Evolutionary conservation across 2,888 invertebrate species (phyloP), one percentile per base, ranked within the genome.

Genomic region (Bursaphelenchus okinawaensis): DNA sequence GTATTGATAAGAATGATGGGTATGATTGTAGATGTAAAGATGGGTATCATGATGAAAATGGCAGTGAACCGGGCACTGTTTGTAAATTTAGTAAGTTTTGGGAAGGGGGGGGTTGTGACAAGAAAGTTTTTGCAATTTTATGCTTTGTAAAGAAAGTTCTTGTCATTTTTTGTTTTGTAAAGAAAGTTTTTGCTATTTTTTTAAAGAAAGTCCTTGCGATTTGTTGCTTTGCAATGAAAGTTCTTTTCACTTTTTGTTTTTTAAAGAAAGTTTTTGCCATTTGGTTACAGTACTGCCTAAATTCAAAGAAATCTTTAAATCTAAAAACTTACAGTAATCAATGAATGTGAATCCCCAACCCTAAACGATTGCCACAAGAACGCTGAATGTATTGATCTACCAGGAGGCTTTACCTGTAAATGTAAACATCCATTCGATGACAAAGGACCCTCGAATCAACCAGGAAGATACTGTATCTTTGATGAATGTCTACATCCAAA

Each of bases 321-420:
- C 54, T 8, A 16, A 40, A 40, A 40, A 19, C 19, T 40, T 16
- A 40, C 40, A 75, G 76, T 79, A 75, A 78, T 81, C 74, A 80
- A 82, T 68, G 81, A 81, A 62, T 81, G 81, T 64, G 76, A 78
- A 29, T 74, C 74, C 16, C 68, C 74, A 16, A 76, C 76, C 54
- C 74, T 82, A 51, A 80, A 83, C 67, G 80, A 81, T 66, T 82
- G 82, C 67, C 75, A 77, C 60, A 57, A 62, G 20, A 71, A 83
- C 63, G 81, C 82, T 24, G 69, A 73, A 24, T 73, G 73, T 62
- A 52, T 63, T 8, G 73, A 73, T 57, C 69, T 68, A 6, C 57
- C 23, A 16, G 72, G 68, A 19, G 71, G 74, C 9, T 80, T 77
- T 73, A 73, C 72, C 51, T 81, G 81, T 60, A 68, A 72, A 55